Evolutionary conservation across 1,140 invertebrate species (phyloP).

Genomic region (Teleogryllus occipitalis): DNA sequence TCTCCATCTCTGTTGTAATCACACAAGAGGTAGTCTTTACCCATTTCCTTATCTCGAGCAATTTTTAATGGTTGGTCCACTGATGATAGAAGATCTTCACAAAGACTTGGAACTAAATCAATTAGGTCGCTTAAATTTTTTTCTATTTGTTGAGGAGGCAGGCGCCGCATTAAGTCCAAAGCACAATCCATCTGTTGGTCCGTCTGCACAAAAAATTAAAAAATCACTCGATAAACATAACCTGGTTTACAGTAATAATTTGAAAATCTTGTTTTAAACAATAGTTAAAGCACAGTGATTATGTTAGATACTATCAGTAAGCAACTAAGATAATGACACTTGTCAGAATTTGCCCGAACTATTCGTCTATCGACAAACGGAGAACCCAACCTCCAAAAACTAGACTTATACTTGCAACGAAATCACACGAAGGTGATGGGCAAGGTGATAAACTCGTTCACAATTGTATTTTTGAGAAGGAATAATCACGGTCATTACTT

Average conservation of each 20-base stretch:
- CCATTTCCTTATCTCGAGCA: conserved; percentile 85
- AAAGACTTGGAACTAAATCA: conserved; percentile 88
- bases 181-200: conserved; percentile 98
- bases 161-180: conserved; percentile 93
- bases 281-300: not conserved
- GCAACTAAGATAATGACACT: not conserved
- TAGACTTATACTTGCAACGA: no score
- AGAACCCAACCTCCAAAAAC: not conserved
- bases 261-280: no score
- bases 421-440: no score
- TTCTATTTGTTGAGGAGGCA: conserved; percentile 98
- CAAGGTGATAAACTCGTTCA: no score
- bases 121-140: conserved; percentile 97
- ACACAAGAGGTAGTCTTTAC: conserved; percentile 96
- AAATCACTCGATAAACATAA: not conserved
- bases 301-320: not conserved
- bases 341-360: not conserved
- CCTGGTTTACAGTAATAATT: not conserved
- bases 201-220: conserved; percentile 50
- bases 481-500: no score
- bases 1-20: conserved; percentile 99
- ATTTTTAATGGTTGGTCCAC: conserved; percentile 99
- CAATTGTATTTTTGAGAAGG: no score
- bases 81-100: conserved; percentile 93
- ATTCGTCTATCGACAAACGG: not conserved